Conservation (phyloP, 2,888 invertebrate genomes). For the Leptogaster cylindrica region DNA sequence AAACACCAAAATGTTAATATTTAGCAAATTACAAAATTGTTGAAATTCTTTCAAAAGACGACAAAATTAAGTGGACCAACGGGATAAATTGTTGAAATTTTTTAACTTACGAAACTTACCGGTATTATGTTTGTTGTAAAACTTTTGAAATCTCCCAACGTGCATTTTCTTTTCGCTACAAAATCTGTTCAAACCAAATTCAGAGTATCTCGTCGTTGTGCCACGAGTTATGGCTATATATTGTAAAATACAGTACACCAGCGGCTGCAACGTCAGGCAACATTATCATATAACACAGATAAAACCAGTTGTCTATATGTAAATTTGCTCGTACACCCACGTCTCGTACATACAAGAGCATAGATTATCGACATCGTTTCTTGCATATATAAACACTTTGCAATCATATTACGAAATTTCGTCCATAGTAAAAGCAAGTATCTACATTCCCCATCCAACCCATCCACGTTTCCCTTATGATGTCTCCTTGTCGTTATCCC, state of each 20-base stretch:
- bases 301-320: constrained; percentile 33
- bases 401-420: constrained; percentile 38
- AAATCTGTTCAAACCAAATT: background rate
- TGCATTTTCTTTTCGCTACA: background rate
- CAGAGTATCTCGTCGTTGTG: background rate
- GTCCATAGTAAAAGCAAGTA: constrained; percentile 10
- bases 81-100: no score
- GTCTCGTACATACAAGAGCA: constrained; percentile 3
- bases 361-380: constrained; percentile 37
- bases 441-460: background rate
- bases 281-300: constrained; percentile 13
- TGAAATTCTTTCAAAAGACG: no score
- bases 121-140: background rate
- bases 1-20: no score
- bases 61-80: no score
- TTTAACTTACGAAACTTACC: background rate
- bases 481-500: constrained; percentile 35
- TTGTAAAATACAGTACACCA: background rate
- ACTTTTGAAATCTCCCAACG: background rate
- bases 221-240: constrained; percentile 10
- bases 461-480: constrained; percentile 9
- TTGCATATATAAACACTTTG: constrained; percentile 41
- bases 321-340: constrained; percentile 28
- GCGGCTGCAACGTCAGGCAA: background rate
- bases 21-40: no score